Conservation (phyloP, 2,797 vertebrate genomes). For the Eulemur albifrons region DNA sequence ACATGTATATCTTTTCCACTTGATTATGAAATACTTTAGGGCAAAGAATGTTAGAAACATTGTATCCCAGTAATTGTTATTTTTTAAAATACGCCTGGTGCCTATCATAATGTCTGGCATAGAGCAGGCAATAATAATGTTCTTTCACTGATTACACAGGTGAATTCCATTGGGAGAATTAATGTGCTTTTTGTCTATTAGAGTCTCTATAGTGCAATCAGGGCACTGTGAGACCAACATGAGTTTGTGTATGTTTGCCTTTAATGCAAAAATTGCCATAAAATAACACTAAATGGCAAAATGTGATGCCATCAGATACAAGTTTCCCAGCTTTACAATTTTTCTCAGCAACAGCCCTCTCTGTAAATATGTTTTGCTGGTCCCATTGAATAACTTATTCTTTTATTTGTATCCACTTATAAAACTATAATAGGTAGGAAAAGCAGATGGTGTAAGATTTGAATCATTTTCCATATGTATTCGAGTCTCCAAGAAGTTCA, state of each 20-base stretch:
- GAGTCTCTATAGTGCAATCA: background rate
- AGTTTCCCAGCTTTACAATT: background rate
- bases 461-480: constrained; percentile 69
- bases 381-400: constrained; percentile 57
- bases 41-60: background rate
- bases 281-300: background rate
- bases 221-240: background rate
- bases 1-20: background rate
- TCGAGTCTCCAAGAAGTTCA: constrained; percentile 66
- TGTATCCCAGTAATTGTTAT: background rate
- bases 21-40: background rate
- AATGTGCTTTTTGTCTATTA: background rate
- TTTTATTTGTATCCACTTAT: constrained; percentile 43
- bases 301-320: background rate
- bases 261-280: background rate
- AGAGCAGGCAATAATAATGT: background rate
- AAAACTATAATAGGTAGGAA: constrained; percentile 61
- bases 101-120: background rate
- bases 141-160: background rate
- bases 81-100: background rate
- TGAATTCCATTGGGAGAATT: background rate
- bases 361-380: background rate
- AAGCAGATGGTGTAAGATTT: constrained; percentile 59
- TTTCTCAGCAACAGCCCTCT: background rate
- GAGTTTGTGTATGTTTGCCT: background rate